Conservation (phyloP, 1,140 invertebrate genomes). For the Drosophila orosa region DNA sequence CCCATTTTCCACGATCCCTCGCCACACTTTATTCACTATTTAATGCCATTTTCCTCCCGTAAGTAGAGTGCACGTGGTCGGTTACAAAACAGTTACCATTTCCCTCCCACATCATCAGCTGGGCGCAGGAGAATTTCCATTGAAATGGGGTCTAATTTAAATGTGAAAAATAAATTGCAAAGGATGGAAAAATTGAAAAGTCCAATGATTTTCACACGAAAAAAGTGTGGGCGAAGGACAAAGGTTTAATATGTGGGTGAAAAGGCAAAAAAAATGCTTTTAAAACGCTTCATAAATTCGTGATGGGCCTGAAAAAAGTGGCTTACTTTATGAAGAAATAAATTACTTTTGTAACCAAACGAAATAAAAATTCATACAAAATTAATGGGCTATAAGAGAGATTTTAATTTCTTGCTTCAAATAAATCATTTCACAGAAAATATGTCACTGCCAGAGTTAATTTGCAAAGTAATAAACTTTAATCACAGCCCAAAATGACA, state of each 20-base stretch:
- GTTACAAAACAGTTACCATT: slow-evolving; percentile 54
- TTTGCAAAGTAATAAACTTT: slow-evolving; percentile 1
- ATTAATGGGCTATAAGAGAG: not conserved
- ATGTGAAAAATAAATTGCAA: slow-evolving; percentile 18
- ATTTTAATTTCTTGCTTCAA: not conserved
- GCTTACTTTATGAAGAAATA: not conserved
- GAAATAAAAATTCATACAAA: not conserved
- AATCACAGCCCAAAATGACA: not conserved
- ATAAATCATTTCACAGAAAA: slow-evolving; percentile 5
- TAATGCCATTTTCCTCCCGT: slow-evolving; percentile 37
- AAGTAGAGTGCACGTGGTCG: slow-evolving; percentile 37
- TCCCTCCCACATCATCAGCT: slow-evolving; percentile 42
- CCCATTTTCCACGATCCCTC: not conserved
- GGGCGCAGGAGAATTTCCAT: slow-evolving; percentile 23
- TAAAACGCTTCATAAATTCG: slow-evolving; percentile 14
- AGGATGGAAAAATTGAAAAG: slow-evolving; percentile 5
- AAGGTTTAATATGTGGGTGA: slow-evolving; percentile 1
- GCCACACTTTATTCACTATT: slow-evolving; percentile 14
- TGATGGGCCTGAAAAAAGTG: not conserved
- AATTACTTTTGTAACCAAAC: not conserved
- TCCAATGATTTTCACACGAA: not conserved
- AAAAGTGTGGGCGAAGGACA: not conserved
- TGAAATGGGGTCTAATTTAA: slow-evolving; percentile 33
- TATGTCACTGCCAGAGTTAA: not conserved
- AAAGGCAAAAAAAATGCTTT: slow-evolving; percentile 6